These are phyloP conservation scores for Cheilosia grossa DNA, from an alignment of 2,888 invertebrate species.

Conservation along the genomic window DNA sequence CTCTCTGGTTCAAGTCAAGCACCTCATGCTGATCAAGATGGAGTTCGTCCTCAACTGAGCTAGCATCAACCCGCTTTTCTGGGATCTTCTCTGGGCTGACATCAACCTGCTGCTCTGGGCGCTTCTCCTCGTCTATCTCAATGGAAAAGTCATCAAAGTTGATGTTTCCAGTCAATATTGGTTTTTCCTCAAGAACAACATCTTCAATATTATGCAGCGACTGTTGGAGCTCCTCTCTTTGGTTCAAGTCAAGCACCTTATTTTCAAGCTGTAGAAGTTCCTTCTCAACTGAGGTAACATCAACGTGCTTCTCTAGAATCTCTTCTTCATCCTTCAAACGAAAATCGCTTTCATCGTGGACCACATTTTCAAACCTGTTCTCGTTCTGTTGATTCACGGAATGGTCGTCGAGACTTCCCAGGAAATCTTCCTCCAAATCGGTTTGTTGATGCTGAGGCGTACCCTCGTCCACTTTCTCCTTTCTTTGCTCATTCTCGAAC, in stretches of 20 bases:
- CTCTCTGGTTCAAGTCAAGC: conserved; percentile 56
- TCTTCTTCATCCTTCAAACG: conserved; percentile 70
- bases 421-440: conserved; percentile 47
- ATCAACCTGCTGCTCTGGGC: conserved; percentile 51
- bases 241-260: conserved; percentile 53
- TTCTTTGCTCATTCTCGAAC: conserved; percentile 9
- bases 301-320: conserved; percentile 55
- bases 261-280: conserved; percentile 1
- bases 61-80: conserved; percentile 53
- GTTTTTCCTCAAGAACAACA: conserved; percentile 68
- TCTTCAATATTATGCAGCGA: conserved; percentile 58
- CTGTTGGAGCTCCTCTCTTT: conserved; percentile 63
- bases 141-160: conserved; percentile 19
- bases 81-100: conserved; percentile 33
- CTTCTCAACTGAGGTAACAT: conserved; percentile 37
- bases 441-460: conserved; percentile 9
- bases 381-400: conserved; percentile 18
- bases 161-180: conserved; percentile 55
- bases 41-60: conserved; percentile 26
- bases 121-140: conserved; percentile 35
- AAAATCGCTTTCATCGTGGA: conserved; percentile 55
- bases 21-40: conserved; percentile 18
- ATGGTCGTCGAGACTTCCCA: conserved; percentile 15
- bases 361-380: conserved; percentile 17
- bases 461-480: not conserved